Base-by-base conservation (phyloP, 2,797 vertebrate species). In the Miichthys miiuy region DNA sequence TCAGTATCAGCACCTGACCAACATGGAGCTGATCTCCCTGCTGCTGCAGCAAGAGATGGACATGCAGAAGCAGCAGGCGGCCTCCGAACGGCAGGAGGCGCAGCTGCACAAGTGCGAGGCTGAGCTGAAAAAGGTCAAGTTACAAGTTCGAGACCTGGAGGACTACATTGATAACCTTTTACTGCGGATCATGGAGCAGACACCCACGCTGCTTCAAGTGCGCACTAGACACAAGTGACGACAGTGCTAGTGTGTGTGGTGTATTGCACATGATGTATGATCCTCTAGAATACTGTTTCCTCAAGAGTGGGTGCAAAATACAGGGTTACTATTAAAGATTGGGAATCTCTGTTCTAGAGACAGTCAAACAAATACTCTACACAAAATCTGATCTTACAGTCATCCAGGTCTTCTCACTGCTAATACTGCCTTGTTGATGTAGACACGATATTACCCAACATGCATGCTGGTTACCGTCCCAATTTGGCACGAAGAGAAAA, bases 91-190 rank as follows among this genome's bases (percentile, higher is more conserved):
- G 69, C 95, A 95, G 93, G 89, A 58, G 60, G 89, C 91, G 0
- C 82, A 95, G 90, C 90, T 95, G 87, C 89, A 90, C 62, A 97
- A 97, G 87, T 96, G 95, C 0, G 97, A 99, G 85, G 87, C 93
- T 0, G 97, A 99, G 88, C 94, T 99, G 78, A 96, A 94, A 87
- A 97, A 96, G 93, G 95, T 97, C 80, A 97, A 97, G 17, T 81
- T 92, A 51, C 97, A 97, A 34, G 96, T 99, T 73, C 96, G 93
- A 0, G 98, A 99, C 74, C 92, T 99, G 89, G 98, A 99, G 94
- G 96, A 97, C 92, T 99, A 99, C 94, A 99, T 99, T 0, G 98
- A 99, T 94, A 96, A 96, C 85, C 96, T 99, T 80, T 90, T 99
- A 84, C 94, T 99, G 90, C 96, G 96, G 80, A 99, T 99, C 92